Conservation (phyloP, 2,888 invertebrate genomes). For the Odontothrips loti region DNA sequence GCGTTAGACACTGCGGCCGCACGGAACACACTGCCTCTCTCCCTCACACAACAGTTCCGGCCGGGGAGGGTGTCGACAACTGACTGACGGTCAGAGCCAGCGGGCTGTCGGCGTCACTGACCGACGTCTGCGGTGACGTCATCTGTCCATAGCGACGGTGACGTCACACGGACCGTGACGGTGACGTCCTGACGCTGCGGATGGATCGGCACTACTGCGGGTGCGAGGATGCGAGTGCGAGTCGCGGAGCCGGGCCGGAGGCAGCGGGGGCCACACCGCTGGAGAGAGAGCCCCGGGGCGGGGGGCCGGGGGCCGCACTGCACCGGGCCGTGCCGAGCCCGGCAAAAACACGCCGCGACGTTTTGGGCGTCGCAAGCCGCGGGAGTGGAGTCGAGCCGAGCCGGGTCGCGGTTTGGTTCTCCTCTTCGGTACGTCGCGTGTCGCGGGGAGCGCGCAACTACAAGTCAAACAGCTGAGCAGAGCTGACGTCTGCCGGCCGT, state of each 20-base stretch:
- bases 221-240: not conserved
- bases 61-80: too few relatives aligned
- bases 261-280: not conserved
- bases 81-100: too few relatives aligned
- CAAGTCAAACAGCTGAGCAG: constrained; percentile 17
- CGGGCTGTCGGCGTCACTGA: too few relatives aligned
- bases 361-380: not conserved
- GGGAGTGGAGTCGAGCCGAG: not conserved
- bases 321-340: not conserved
- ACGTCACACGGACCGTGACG: not conserved
- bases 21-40: too few relatives aligned
- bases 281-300: not conserved
- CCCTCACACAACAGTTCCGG: too few relatives aligned
- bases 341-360: not conserved
- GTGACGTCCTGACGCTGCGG: not conserved
- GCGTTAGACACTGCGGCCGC: too few relatives aligned
- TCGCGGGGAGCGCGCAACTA: not conserved
- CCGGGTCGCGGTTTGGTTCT: not conserved
- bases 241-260: not conserved
- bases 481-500: not conserved
- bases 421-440: not conserved
- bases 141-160: not conserved
- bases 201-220: not conserved
- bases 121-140: not conserved
- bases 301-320: not conserved